Base-by-base conservation (phyloP, 2,797 vertebrate genomes). In the Sebastes hopkinsi region DNA sequence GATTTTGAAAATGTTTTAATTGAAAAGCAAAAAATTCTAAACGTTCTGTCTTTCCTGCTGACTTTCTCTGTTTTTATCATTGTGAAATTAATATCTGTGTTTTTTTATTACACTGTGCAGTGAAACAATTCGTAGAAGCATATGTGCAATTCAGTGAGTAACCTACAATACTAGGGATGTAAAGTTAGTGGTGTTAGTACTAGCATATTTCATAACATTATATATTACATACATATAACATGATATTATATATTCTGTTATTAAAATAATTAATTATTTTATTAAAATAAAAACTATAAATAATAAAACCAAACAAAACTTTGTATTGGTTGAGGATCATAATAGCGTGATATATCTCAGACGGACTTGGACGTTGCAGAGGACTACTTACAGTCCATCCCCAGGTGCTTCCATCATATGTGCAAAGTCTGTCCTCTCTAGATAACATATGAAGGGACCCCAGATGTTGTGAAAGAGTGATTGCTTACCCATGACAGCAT, bases 281-380 rank as follows among this genome's bases (percentile, higher is more conserved):
- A 46, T 18, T 18, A 46, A 46, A 46, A 18, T 46, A 46, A 46
- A 18, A 46, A 46, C 0, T 42, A 42, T 42, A 0, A 16, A 42
- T 42, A 42, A 14, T 2, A 30, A 30, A 30, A 30, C 6, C 0
- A 0, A 16, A 12, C 3, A 7, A 46, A 46, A 46, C 6, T 0
- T 8, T 46, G 55, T 14, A 56, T 4, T 27, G 55, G 55, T 58
- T 58, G 23, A 27, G 6, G 23, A 58, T 27, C 13, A 13, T 27
- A 58, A 8, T 58, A 27, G 13, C 0, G 3, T 16, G 25, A 59
- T 27, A 29, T 16, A 27, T 27, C 8, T 59, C 14, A 59, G 25
- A 46, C 14, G 3, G 42, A 46, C 14, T 3, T 46, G 42, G 14
- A 46, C 42, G 3, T 42, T 42, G 38, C 38, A 16, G 38, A 20